A percentile compares a stretch with the other conserved stretches of the same genome.
These are phyloP conservation scores for Cheilinus undulatus DNA, from an alignment of 2,113 vertebrate species.

Conservation along the genomic window DNA sequence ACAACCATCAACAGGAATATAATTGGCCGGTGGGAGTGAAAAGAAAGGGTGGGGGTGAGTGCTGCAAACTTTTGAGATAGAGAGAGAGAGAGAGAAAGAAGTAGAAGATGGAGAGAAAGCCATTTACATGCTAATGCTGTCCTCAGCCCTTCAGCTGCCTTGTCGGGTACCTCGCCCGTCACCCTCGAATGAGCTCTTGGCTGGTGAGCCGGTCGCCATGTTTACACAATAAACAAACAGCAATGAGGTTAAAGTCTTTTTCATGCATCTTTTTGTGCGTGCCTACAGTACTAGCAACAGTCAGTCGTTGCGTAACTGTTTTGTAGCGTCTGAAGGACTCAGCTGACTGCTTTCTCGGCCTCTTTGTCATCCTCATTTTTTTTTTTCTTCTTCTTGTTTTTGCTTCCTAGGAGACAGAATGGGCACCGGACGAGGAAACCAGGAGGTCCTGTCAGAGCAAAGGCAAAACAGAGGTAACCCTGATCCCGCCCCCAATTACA, in stretches of 20 bases:
- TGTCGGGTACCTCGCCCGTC: conserved; percentile 54
- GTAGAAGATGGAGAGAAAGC: conserved; percentile 60
- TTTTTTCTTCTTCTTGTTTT: conserved; percentile 78
- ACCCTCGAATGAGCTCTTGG: conserved; percentile 58
- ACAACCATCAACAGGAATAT: conserved; percentile 61
- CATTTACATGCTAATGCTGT: conserved; percentile 86
- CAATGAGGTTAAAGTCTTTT: conserved; percentile 70
- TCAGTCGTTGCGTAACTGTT: conserved; percentile 65
- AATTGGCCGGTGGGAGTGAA: conserved; percentile 59
- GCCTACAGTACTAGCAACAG: conserved; percentile 64
- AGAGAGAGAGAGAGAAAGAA: conserved; percentile 47
- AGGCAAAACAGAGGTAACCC: conserved; percentile 97
- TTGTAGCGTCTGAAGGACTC: conserved; percentile 40
- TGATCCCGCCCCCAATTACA: conserved; percentile 66
- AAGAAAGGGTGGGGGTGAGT: not conserved
- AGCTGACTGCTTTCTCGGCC: conserved; percentile 50
- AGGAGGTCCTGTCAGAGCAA: conserved; percentile 99
- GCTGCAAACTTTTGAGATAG: conserved; percentile 59
- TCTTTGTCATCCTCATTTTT: conserved; percentile 63
- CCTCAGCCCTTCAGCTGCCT: conserved; percentile 73
- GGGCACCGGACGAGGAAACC: conserved; percentile 96
- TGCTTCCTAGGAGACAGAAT: conserved; percentile 93
- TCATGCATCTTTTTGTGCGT: conserved; percentile 56
- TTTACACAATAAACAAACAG: conserved; percentile 84
- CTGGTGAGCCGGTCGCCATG: conserved; percentile 77